Percentiles rank a stretch among this genome's conserved stretches.
phyloP scores from a whole-genome alignment of 1,140 invertebrate genomes.

The Oryzaephilus surinamensis region DNA sequence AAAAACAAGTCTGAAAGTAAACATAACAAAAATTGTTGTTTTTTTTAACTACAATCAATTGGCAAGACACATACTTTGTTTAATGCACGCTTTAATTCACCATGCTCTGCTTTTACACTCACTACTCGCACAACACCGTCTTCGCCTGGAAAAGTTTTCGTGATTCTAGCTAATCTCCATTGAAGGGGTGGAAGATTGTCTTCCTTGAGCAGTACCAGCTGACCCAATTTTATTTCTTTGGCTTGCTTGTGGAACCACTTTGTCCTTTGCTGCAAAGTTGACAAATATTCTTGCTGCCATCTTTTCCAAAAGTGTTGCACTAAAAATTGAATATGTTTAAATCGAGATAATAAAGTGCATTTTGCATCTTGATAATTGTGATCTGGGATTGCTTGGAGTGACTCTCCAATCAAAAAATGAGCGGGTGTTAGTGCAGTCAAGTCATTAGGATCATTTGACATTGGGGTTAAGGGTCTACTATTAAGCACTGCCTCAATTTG shows the following conservation, averaged over 20 bases:
- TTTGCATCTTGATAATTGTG: constrained; percentile 16
- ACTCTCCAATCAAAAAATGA: constrained; percentile 33
- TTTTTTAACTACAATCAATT: too few species aligned
- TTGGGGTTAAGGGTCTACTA: constrained; percentile 25
- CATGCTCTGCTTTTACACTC: constrained; percentile 25
- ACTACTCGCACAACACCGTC: constrained; percentile 30
- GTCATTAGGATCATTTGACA: constrained; percentile 24
- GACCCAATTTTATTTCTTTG: constrained; percentile 3
- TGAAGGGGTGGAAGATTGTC: constrained; percentile 16
- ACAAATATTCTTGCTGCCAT: constrained; percentile 23
- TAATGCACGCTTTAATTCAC: constrained; percentile 9
- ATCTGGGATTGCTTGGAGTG: constrained; percentile 11
- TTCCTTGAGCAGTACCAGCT: constrained; percentile 19
- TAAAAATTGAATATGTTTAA: too few species aligned
- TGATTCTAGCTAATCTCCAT: constrained; percentile 29
- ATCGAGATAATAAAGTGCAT: too few species aligned
- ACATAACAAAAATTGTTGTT: too few species aligned
- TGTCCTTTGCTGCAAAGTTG: constrained; percentile 13
- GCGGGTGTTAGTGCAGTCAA: constrained; percentile 21
- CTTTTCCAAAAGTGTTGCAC: constrained; percentile 21
- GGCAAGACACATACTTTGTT: constrained; percentile 15
- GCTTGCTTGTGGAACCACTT: constrained; percentile 13
- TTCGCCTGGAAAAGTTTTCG: constrained; percentile 25
- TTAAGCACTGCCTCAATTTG: constrained; percentile 26
- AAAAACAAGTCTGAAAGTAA: too few species aligned